phyloP scores from a whole-genome alignment of 2,113 vertebrate species.

The Corydoras sp. region DNA sequence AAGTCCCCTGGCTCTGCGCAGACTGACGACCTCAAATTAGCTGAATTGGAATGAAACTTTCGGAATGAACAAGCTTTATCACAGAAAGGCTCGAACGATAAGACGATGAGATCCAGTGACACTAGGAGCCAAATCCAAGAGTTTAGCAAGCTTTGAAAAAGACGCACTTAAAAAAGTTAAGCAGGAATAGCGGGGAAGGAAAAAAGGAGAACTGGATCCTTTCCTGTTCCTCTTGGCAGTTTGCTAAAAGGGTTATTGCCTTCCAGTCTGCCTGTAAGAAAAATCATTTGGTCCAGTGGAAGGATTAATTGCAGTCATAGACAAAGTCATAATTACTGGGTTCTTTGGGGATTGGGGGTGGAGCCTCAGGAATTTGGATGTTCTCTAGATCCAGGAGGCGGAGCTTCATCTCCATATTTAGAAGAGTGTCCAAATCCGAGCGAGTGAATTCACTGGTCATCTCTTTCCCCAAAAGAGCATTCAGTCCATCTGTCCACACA shows the following conservation, averaged over 20 bases:
- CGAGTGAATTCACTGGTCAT: slow-evolving; percentile 95
- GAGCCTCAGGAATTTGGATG: slow-evolving; percentile 96
- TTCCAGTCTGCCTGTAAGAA: slow-evolving; percentile 70
- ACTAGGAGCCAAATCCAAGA: slow-evolving; percentile 37
- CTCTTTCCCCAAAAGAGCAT: slow-evolving; percentile 93
- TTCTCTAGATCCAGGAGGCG: slow-evolving; percentile 52
- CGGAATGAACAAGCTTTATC: too few species aligned
- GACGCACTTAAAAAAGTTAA: slow-evolving; percentile 48
- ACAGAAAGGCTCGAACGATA: slow-evolving; percentile 9
- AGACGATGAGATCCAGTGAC: slow-evolving; percentile 27
- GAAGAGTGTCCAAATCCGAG: slow-evolving; percentile 92
- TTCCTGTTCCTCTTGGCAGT: slow-evolving; percentile 45
- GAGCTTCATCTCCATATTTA: slow-evolving; percentile 64
- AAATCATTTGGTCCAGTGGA: slow-evolving; percentile 59
- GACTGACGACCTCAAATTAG: slow-evolving; percentile 5
- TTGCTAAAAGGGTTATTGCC: slow-evolving; percentile 50
- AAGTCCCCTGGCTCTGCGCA: slow-evolving; percentile 12
- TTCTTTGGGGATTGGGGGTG: slow-evolving; percentile 97
- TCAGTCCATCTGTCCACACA: slow-evolving; percentile 96
- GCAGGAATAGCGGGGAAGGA: slow-evolving; percentile 35
- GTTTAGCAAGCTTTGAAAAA: slow-evolving; percentile 41
- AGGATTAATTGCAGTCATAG: slow-evolving; percentile 94
- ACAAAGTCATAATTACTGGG: slow-evolving; percentile 99
- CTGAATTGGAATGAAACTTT: slow-evolving; percentile 10
- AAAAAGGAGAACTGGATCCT: slow-evolving; percentile 50